Conservation (phyloP, 1,140 invertebrate genomes). For the Leptestheria dahalacensis region DNA sequence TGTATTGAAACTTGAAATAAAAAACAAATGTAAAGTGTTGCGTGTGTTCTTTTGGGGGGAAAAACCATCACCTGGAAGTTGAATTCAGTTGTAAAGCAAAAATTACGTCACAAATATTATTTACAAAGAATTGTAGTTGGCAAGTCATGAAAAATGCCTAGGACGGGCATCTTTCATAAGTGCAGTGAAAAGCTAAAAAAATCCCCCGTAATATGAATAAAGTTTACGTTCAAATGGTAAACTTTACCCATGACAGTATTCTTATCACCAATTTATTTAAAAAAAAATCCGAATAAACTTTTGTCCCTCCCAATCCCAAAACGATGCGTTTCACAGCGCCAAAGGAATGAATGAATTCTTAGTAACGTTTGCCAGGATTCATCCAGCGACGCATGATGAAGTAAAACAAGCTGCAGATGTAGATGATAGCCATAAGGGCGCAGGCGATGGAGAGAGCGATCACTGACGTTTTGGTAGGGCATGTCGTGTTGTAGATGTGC, state of each 20-base stretch:
- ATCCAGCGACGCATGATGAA: constrained; percentile 85
- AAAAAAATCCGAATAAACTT: no score
- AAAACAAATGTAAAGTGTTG: not conserved
- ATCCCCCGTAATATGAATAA: not conserved
- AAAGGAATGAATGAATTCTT: not conserved
- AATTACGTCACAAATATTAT: not conserved
- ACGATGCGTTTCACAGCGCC: not conserved
- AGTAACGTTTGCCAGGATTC: constrained; percentile 50
- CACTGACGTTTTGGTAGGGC: constrained; percentile 77
- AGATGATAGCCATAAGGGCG: constrained; percentile 72
- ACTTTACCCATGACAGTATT: no score
- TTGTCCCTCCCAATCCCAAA: no score
- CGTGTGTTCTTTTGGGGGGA: not conserved
- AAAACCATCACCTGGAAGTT: not conserved
- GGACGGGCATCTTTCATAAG: not conserved
- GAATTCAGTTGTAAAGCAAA: not conserved
- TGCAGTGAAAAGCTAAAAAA: not conserved
- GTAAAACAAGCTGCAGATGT: constrained; percentile 72
- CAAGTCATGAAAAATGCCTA: not conserved
- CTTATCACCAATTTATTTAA: no score
- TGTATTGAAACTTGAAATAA: not conserved
- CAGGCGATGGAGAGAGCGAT: constrained; percentile 74
- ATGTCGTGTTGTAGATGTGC: constrained; percentile 33
- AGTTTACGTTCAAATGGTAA: no score
- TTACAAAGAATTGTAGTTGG: not conserved